Percentiles rank a stretch among this genome's conserved stretches.
phyloP scores from a whole-genome alignment of 2,888 invertebrate species.

The Noctuana brunneofusca region DNA sequence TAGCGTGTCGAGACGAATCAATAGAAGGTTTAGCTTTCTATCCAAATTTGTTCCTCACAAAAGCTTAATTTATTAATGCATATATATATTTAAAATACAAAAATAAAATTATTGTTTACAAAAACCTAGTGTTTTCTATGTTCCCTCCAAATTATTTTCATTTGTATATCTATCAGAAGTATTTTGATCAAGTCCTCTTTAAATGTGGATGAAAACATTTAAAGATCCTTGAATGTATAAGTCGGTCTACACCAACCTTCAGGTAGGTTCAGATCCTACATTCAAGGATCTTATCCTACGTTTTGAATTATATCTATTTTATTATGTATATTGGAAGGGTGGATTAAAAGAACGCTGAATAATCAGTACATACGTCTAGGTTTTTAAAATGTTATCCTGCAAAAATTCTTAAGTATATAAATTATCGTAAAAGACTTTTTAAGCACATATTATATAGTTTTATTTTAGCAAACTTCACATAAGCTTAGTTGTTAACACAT shows the following conservation, averaged over 20 bases:
- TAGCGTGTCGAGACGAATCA: constrained; percentile 96
- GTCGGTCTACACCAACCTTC: too few relatives aligned
- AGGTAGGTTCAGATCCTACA: too few relatives aligned
- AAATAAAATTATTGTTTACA: not conserved
- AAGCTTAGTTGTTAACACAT: constrained; percentile 51
- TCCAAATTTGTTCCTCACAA: constrained; percentile 91
- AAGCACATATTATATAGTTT: constrained; percentile 59
- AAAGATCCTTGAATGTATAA: too few relatives aligned
- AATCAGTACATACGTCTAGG: not conserved
- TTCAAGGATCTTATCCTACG: too few relatives aligned
- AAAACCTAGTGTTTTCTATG: not conserved
- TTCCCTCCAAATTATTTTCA: not conserved
- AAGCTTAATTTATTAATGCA: constrained; percentile 50
- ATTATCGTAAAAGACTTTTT: constrained; percentile 25
- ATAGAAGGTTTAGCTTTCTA: constrained; percentile 97
- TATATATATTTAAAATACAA: not conserved
- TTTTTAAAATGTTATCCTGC: not conserved
- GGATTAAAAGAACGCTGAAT: too few relatives aligned
- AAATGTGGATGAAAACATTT: too few relatives aligned
- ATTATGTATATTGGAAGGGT: too few relatives aligned
- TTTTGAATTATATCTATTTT: too few relatives aligned
- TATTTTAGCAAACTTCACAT: constrained; percentile 58
- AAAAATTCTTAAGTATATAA: not conserved
- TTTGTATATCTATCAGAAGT: not conserved
- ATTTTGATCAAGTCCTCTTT: too few relatives aligned